phyloP scores from a whole-genome alignment of 2,888 invertebrate genomes.

The Chrysina gloriosa region DNA sequence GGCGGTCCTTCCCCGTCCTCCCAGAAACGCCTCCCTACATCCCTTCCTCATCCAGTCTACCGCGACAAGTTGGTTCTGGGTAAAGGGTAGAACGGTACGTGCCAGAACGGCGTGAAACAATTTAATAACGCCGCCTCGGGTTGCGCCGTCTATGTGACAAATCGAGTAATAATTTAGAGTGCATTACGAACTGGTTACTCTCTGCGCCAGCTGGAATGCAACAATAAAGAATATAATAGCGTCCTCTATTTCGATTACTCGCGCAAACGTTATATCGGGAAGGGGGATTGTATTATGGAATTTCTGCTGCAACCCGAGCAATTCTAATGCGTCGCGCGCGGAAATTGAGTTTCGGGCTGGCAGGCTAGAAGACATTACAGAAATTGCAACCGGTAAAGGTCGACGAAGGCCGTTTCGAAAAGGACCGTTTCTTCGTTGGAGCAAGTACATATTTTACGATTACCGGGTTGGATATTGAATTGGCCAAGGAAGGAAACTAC shows the following conservation, averaged over 20 bases:
- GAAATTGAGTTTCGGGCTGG: too few relatives aligned
- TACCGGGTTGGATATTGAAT: too few relatives aligned
- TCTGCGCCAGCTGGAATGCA: slow-evolving; percentile 12
- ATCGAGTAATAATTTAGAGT: slow-evolving; percentile 36
- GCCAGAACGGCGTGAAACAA: slow-evolving; percentile 27
- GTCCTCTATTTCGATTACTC: slow-evolving; percentile 15
- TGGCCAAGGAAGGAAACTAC: too few relatives aligned
- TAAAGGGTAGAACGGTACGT: not conserved
- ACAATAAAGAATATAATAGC: slow-evolving; percentile 26
- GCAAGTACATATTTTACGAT: too few relatives aligned
- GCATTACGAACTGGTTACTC: slow-evolving; percentile 29
- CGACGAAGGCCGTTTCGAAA: too few relatives aligned
- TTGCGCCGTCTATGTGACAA: slow-evolving; percentile 26
- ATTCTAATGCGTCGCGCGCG: too few relatives aligned
- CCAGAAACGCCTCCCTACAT: not conserved
- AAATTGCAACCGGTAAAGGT: too few relatives aligned
- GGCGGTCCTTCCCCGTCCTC: not conserved
- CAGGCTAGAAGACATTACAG: too few relatives aligned
- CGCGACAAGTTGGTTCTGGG: not conserved
- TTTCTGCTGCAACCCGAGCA: too few relatives aligned
- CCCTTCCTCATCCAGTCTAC: not conserved
- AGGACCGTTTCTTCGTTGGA: too few relatives aligned
- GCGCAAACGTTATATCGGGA: not conserved
- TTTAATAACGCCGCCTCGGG: slow-evolving; percentile 29
- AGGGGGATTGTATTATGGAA: not conserved